phyloP scores from a whole-genome alignment of 2,888 invertebrate genomes.

The Cerastoderma edule region DNA sequence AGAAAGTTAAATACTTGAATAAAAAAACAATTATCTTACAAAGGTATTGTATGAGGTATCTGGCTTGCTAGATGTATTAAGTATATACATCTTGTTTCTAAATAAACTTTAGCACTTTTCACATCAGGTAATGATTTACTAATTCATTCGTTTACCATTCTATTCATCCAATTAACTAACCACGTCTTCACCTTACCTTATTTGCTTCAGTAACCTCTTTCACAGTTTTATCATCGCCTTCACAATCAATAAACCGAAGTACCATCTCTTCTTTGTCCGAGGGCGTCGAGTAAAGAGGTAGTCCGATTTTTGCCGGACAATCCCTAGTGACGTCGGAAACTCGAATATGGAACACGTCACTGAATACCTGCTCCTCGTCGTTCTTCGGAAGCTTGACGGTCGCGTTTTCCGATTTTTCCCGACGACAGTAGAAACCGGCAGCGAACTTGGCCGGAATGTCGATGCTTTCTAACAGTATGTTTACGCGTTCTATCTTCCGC shows the following conservation, averaged over 20 bases:
- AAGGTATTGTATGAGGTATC: too few species aligned
- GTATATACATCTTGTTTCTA: too few species aligned
- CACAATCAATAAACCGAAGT: conserved; percentile 33
- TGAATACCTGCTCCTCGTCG: conserved; percentile 43
- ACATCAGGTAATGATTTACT: too few species aligned
- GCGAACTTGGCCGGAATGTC: conserved; percentile 45
- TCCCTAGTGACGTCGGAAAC: conserved; percentile 45
- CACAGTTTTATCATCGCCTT: background rate
- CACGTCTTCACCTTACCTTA: background rate
- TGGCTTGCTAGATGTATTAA: too few species aligned
- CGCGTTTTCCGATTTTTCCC: conserved; percentile 51
- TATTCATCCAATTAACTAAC: too few species aligned
- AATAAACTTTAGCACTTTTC: too few species aligned
- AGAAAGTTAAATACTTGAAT: too few species aligned
- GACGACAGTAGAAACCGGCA: conserved; percentile 46
- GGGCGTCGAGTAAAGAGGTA: conserved; percentile 51
- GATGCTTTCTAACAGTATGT: conserved; percentile 36
- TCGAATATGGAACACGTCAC: conserved; percentile 54
- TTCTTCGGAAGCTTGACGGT: conserved; percentile 27
- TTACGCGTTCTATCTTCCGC: conserved; percentile 35
- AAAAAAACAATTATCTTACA: too few species aligned
- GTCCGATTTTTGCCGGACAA: conserved; percentile 37
- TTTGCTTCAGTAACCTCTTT: background rate
- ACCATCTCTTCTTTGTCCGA: conserved; percentile 53
- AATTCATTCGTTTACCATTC: too few species aligned